Evolutionary conservation across 2,888 invertebrate species (phyloP).

Genomic region (Epinotia nisella): DNA sequence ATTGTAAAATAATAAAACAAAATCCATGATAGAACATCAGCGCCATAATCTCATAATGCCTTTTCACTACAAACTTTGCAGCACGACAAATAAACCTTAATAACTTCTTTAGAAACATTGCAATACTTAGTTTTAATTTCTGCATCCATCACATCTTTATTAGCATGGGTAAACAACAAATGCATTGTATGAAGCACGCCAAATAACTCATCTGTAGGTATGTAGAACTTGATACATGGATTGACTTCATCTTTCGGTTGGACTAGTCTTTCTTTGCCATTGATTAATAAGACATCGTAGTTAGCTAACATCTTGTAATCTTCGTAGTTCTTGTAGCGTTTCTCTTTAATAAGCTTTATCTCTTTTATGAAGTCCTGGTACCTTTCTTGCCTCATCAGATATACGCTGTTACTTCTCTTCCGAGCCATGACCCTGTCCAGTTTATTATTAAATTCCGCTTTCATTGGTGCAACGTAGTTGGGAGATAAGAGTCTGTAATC

Average conservation of each 20-base stretch:
- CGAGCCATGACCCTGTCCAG: conserved; percentile 59
- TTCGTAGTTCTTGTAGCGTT: conserved; percentile 61
- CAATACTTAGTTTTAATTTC: conserved; percentile 72
- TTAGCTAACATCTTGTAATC: conserved; percentile 70
- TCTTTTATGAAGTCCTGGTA: conserved; percentile 70
- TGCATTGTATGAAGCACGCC: conserved; percentile 73
- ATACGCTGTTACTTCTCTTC: conserved; percentile 68
- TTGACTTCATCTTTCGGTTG: conserved; percentile 59
- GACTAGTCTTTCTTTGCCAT: conserved; percentile 62
- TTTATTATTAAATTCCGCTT: conserved; percentile 65
- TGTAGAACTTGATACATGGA: conserved; percentile 64
- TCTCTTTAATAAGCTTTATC: conserved; percentile 62
- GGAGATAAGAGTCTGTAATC: conserved; percentile 54
- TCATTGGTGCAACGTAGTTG: conserved; percentile 59
- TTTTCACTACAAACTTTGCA: conserved; percentile 61
- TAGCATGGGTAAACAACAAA: conserved; percentile 67
- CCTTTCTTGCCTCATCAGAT: conserved; percentile 58
- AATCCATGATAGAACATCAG: background rate
- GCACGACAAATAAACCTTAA: conserved; percentile 69
- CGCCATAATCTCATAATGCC: conserved; percentile 16
- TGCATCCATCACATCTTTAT: conserved; percentile 62
- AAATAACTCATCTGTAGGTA: conserved; percentile 67
- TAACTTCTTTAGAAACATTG: conserved; percentile 73
- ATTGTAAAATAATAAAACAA: background rate
- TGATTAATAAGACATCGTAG: conserved; percentile 65